Conservation (phyloP, 1,140 invertebrate species). For the Drosophila sucinea region DNA sequence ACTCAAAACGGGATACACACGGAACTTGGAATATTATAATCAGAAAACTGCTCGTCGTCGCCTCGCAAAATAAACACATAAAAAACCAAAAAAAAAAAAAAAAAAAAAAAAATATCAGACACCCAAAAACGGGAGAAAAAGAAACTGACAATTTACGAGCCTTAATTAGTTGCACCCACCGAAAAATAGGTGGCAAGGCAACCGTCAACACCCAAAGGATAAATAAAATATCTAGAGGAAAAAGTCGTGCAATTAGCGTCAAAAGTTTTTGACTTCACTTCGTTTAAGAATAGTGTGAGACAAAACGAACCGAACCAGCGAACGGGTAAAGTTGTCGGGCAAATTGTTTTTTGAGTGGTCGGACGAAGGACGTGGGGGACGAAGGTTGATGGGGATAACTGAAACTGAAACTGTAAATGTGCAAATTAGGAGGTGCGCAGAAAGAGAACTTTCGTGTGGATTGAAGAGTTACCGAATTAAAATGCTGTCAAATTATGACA, state of each 20-base stretch:
- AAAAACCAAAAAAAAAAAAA: conserved; percentile 24
- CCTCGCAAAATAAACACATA: conserved; percentile 51
- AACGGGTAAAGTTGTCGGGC: conserved; percentile 35
- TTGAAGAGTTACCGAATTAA: conserved; percentile 10
- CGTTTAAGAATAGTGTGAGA: conserved; percentile 11
- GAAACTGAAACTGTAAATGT: conserved; percentile 47
- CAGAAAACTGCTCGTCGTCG: conserved; percentile 22
- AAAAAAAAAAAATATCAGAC: background rate
- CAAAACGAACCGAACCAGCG: background rate
- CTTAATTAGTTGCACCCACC: conserved; percentile 65
- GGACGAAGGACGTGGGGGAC: background rate
- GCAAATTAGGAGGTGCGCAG: conserved; percentile 35
- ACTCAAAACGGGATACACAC: conserved; percentile 40
- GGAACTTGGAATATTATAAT: conserved; percentile 49
- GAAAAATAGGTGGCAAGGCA: conserved; percentile 27
- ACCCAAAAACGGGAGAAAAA: background rate
- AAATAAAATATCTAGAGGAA: conserved; percentile 15
- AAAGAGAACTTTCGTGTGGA: conserved; percentile 32
- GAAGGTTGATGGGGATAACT: background rate
- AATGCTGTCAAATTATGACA: background rate
- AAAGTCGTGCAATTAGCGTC: conserved; percentile 41
- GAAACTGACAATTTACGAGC: conserved; percentile 63
- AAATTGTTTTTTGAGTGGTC: conserved; percentile 67
- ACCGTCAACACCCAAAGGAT: conserved; percentile 13
- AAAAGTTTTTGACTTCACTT: conserved; percentile 32